Conservation (phyloP, 2,888 invertebrate genomes). For the Drosophila monieri region DNA sequence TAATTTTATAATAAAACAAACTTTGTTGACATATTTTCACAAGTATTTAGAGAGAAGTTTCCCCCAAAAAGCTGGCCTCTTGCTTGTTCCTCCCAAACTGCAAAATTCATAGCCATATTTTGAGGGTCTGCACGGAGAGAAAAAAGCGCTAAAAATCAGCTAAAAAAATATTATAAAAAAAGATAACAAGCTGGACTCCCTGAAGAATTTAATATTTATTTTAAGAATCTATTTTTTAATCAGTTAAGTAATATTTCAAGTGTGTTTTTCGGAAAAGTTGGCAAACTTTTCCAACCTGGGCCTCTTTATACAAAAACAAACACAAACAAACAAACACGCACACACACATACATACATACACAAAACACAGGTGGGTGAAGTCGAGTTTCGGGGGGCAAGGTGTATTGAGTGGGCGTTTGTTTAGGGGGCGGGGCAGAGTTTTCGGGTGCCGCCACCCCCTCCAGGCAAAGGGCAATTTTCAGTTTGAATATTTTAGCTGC, state of each 20-base stretch:
- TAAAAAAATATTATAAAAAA: background rate
- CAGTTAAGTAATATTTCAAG: constrained; percentile 28
- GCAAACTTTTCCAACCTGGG: constrained; percentile 24
- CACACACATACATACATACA: background rate
- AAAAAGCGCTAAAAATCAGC: background rate
- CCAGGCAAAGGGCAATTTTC: constrained; percentile 71
- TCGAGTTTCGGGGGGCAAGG: background rate
- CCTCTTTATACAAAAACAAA: constrained; percentile 34
- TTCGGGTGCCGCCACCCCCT: constrained; percentile 12
- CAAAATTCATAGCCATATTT: constrained; percentile 68
- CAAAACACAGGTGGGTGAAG: constrained; percentile 14
- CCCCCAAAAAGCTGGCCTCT: background rate
- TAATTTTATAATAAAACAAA: constrained; percentile 23
- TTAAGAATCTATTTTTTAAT: background rate
- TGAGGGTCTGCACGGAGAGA: constrained; percentile 4
- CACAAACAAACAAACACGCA: constrained; percentile 14
- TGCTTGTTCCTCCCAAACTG: constrained; percentile 28
- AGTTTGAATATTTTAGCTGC: constrained; percentile 78
- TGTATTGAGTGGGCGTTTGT: constrained; percentile 3
- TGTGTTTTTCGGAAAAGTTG: constrained; percentile 1
- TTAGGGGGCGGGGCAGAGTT: constrained; percentile 22
- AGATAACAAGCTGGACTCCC: background rate
- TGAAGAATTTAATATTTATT: background rate
- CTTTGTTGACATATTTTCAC: constrained; percentile 47
- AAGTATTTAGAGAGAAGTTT: constrained; percentile 44